Base-by-base conservation (phyloP, 2,113 vertebrate genomes). In the Peromyscus californicus region DNA sequence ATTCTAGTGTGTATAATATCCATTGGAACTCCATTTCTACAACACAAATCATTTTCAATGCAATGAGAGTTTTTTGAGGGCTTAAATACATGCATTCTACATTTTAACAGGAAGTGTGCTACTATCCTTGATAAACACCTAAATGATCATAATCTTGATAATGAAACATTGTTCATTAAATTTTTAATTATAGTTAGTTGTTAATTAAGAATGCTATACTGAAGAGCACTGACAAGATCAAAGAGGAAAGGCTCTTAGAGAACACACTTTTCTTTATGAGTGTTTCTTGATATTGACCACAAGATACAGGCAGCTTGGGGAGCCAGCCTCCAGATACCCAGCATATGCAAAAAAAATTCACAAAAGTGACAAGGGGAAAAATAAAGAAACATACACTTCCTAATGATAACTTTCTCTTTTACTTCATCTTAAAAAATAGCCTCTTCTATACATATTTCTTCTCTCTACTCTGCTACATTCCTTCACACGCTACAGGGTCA, bases 111-210 rank as follows among this genome's bases (percentile, higher is more conserved):
- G 57, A 91, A 33, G 2, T 87, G 1, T 78, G 36, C 16, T 6
- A 63, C 33, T 69, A 33, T n/a, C 45, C 19, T 84, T 84, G n/a
- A 54, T 57, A 70, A 89, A 76, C 1, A 67, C 12, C 29, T 39
- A 83, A 93, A 95, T 51, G 36, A 31, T 78, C 16, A 39, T 15
- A 78, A 16, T 59, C 51, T 89, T 94, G 65, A 83, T 61, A 83
- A 65, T 36, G 33, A 83, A 89, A 90, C 75, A 63, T 89, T 95
- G 93, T 96, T 91, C 61, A 94, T 90, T 87, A 85, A 3, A 48
- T 29, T 79, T 74, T 89, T 76, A 93, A 92, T 84, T 94, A 88
- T 42, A 90, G 7, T 87, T 75, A 67, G 29, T 57, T 72, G 7
- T 88, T 95, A 95, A 95, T 86, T 87, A 92, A 86, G 59, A 65